Conservation (phyloP, 2,888 invertebrate genomes). For the Lagria hirta region DNA sequence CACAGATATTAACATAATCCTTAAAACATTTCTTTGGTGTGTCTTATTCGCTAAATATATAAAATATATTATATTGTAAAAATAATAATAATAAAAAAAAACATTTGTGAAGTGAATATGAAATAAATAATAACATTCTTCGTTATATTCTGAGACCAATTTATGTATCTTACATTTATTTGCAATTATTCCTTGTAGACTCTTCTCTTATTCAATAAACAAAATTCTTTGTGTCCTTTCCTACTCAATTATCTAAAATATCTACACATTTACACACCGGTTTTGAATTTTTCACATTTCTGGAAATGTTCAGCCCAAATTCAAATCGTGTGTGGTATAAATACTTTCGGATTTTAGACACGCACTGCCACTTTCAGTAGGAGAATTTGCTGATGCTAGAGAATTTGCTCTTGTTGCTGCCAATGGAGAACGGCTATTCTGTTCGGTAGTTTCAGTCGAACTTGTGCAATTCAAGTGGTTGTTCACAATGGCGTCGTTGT, state of each 20-base stretch:
- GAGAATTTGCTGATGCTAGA: conserved; percentile 69
- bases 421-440: conserved; percentile 67
- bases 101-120: conserved; percentile 44
- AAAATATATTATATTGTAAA: conserved; percentile 44
- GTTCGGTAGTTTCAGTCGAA: conserved; percentile 50
- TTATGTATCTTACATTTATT: conserved; percentile 36
- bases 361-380: conserved; percentile 66
- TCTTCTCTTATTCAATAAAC: too few relatives aligned
- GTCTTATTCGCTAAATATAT: conserved; percentile 51
- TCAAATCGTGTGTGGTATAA: conserved; percentile 48
- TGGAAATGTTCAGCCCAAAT: conserved; percentile 37
- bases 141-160: conserved; percentile 52
- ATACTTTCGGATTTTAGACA: conserved; percentile 64
- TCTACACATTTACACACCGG: conserved; percentile 38
- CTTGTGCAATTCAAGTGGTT: conserved; percentile 31
- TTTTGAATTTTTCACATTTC: conserved; percentile 26
- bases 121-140: conserved; percentile 49
- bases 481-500: conserved; percentile 51
- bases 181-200: conserved; percentile 19
- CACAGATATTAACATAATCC: conserved; percentile 44
- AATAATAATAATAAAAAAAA: conserved; percentile 38
- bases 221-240: conserved; percentile 27
- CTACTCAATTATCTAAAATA: conserved; percentile 32
- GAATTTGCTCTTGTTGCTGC: conserved; percentile 72
- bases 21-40: conserved; percentile 54